Evolutionary conservation across 2,113 vertebrate genomes (phyloP).

Genomic region (Malurus cyaneus): DNA sequence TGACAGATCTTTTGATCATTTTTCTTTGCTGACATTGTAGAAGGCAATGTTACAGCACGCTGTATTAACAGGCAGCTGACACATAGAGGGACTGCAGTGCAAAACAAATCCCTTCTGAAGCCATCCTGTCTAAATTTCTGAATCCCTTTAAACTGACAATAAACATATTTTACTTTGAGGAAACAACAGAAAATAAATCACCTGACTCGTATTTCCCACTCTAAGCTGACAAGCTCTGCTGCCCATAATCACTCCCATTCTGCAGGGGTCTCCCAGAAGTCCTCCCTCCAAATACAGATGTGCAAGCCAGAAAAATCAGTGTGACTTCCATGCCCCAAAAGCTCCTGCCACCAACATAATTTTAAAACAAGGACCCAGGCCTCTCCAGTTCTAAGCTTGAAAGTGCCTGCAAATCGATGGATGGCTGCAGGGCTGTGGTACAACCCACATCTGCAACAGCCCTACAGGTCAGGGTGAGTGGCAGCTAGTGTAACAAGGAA

Average conservation of each 20-base stretch:
- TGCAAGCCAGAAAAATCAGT: not conserved
- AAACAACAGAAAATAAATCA: not conserved
- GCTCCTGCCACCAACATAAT: not conserved
- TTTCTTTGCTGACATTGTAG: not conserved
- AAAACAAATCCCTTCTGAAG: not conserved
- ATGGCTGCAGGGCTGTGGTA: not conserved
- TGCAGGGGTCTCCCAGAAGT: not conserved
- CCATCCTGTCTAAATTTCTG: not conserved
- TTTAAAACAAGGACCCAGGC: rapidly evolving
- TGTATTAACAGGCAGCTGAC: not conserved
- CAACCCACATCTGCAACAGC: not conserved
- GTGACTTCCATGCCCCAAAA: not conserved
- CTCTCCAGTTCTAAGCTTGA: not conserved
- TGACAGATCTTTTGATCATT: not conserved
- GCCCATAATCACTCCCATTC: not conserved
- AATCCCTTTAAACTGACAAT: not conserved
- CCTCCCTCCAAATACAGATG: not conserved
- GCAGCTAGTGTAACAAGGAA: rapidly evolving
- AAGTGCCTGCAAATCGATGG: not conserved
- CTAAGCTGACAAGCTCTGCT: not conserved
- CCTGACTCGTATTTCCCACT: not conserved
- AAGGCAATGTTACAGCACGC: not conserved
- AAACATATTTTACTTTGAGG: not conserved
- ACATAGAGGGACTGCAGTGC: not conserved
- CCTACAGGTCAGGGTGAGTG: rapidly evolving